A percentile compares a stretch with the other conserved stretches of the same genome.
phyloP scores from a whole-genome alignment of 2,113 vertebrate genomes.

The Scomber japonicus region DNA sequence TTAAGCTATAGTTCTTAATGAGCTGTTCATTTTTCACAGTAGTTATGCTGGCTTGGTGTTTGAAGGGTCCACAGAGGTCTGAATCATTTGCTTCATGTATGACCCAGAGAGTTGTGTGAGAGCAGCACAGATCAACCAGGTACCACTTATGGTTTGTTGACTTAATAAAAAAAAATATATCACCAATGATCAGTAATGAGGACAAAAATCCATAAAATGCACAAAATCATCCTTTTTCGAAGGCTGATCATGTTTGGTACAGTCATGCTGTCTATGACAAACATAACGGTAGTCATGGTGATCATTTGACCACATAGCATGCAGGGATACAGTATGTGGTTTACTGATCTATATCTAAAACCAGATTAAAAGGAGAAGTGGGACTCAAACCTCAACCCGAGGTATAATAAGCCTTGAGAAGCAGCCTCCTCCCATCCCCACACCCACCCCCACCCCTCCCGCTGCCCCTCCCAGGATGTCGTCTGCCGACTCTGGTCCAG shows the following conservation, averaged over 20 bases:
- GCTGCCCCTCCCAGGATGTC: slow-evolving; percentile 75
- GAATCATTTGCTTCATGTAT: background rate
- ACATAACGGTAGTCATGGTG: slow-evolving; percentile 17
- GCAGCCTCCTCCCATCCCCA: background rate
- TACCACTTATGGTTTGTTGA: rapidly evolving
- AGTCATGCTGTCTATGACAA: slow-evolving; percentile 5
- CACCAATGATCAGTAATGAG: background rate
- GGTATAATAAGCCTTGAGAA: slow-evolving; percentile 23
- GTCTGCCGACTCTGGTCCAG: slow-evolving; percentile 56
- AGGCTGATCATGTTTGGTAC: background rate
- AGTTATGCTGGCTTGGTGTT: slow-evolving; percentile 2
- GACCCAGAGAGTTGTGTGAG: background rate
- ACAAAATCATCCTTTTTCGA: background rate
- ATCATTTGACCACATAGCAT: background rate
- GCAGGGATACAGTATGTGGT: slow-evolving; percentile 7
- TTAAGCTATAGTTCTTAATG: slow-evolving; percentile 13
- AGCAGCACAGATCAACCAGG: background rate
- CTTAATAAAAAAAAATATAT: background rate
- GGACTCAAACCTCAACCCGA: slow-evolving; percentile 7
- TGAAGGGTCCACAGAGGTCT: background rate
- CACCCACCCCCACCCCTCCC: background rate
- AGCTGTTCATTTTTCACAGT: slow-evolving; percentile 31
- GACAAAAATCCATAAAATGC: background rate
- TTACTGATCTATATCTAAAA: slow-evolving; percentile 18
- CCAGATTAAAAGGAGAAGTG: slow-evolving; percentile 49